phyloP scores from a whole-genome alignment of 1,140 invertebrate species.

The Metopolophium dirhodum region DNA sequence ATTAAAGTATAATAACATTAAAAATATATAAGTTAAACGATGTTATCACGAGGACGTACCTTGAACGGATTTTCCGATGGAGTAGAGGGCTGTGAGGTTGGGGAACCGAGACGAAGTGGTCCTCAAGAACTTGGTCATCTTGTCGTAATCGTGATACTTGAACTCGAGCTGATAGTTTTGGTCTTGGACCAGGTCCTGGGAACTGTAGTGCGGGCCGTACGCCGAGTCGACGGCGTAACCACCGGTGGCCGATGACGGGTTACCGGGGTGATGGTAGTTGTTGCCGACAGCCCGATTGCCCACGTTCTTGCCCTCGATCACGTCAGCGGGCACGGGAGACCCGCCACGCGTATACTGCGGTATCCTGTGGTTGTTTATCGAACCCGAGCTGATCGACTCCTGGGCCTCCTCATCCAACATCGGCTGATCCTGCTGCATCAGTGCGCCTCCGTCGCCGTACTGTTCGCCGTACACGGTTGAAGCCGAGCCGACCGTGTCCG shows the following conservation, averaged over 20 bases:
- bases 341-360: conserved; percentile 47
- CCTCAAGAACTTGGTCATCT: conserved; percentile 83
- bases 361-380: conserved; percentile 56
- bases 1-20: no score
- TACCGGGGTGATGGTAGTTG: not conserved
- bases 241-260: not conserved
- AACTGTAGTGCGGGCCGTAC: conserved; percentile 22
- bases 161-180: conserved; percentile 69
- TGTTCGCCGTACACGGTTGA: conserved; percentile 40
- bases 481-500: conserved; percentile 15
- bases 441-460: not conserved
- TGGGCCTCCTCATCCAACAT: conserved; percentile 52
- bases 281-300: not conserved
- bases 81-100: conserved; percentile 85
- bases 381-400: conserved; percentile 56
- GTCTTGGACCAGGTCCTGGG: conserved; percentile 54
- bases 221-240: conserved; percentile 31
- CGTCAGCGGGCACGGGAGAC: not conserved
- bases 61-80: conserved; percentile 92
- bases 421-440: conserved; percentile 27
- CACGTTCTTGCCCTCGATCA: conserved; percentile 30
- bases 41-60: conserved; percentile 65
- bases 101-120: conserved; percentile 81
- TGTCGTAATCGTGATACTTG: conserved; percentile 87
- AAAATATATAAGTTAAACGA: not conserved